Percentiles rank a stretch among this genome's conserved stretches.
Evolutionary conservation across 37 sponge, comb jelly and placozoan species (phyloP).

Genomic region (Trichoplax adhaerens): DNA sequence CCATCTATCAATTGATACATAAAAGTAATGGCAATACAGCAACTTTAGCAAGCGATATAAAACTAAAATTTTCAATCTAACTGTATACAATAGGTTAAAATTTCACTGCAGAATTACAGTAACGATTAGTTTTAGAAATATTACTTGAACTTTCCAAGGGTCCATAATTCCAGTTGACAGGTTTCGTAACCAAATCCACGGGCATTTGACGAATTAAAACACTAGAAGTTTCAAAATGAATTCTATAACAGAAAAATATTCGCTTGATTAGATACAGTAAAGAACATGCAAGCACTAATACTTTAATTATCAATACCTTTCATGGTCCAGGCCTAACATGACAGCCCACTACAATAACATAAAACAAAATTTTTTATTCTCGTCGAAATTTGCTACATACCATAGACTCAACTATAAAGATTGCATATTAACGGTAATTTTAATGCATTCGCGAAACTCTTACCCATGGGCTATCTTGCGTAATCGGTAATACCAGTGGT

Average conservation of each 20-base stretch:
- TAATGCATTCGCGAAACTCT: not conserved
- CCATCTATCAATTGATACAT: not conserved
- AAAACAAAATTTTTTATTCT: not conserved
- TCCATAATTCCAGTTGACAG: slow-evolving; percentile 61
- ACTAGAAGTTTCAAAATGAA: slow-evolving; percentile 68
- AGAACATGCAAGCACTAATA: not conserved
- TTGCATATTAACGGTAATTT: not conserved
- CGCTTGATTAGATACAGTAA: not conserved
- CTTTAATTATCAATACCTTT: slow-evolving; percentile 28
- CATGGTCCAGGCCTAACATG: slow-evolving; percentile 70
- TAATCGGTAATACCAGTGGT: slow-evolving; percentile 48
- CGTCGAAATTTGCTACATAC: not conserved
- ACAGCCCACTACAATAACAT: slow-evolving; percentile 41
- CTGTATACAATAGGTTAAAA: no score
- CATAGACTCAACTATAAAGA: not conserved
- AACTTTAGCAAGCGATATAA: no score
- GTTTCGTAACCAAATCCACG: slow-evolving; percentile 33
- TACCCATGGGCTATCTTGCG: slow-evolving; percentile 54
- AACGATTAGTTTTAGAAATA: no score
- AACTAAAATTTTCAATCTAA: no score
- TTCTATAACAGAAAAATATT: slow-evolving; percentile 7
- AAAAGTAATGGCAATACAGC: no score
- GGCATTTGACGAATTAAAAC: slow-evolving; percentile 70
- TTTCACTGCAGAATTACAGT: no score
- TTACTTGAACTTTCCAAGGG: slow-evolving; percentile 4